Evolutionary conservation across 2,888 invertebrate species (phyloP).

Genomic region (Sinohyriopsis cumingii): DNA sequence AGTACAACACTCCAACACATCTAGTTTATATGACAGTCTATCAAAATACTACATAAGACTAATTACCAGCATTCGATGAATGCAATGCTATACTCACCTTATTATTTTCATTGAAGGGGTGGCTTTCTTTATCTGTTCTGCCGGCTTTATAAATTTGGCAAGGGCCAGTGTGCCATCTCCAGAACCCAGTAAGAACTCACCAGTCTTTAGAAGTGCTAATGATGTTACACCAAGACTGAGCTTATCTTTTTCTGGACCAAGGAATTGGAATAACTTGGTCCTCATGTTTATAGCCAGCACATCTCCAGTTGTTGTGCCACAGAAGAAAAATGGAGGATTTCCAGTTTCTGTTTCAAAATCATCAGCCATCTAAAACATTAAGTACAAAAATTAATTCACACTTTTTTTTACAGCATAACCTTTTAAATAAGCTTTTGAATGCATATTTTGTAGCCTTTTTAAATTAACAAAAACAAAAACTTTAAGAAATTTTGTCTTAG

Average conservation of each 20-base stretch:
- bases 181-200: slow-evolving; percentile 80
- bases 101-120: no score
- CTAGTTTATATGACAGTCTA: no score
- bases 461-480: no score
- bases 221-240: slow-evolving; percentile 69
- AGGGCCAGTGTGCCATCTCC: slow-evolving; percentile 82
- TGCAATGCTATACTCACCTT: not conserved
- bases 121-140: no score
- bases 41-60: not conserved
- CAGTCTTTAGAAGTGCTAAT: slow-evolving; percentile 64
- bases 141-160: no score
- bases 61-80: not conserved
- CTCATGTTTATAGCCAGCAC: slow-evolving; percentile 73
- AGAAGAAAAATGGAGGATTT: slow-evolving; percentile 78
- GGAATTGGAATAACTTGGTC: slow-evolving; percentile 62
- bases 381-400: slow-evolving; percentile 5
- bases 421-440: not conserved
- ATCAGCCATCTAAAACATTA: slow-evolving; percentile 72
- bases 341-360: slow-evolving; percentile 77
- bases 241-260: slow-evolving; percentile 65
- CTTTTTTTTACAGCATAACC: not conserved
- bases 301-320: slow-evolving; percentile 90
- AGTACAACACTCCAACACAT: no score
- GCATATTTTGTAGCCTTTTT: not conserved
- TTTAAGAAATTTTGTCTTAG: no score